A percentile compares a stretch with the other conserved stretches of the same genome.
phyloP scores from a whole-genome alignment of 2,888 invertebrate species.

The Isotomurus palustris region DNA sequence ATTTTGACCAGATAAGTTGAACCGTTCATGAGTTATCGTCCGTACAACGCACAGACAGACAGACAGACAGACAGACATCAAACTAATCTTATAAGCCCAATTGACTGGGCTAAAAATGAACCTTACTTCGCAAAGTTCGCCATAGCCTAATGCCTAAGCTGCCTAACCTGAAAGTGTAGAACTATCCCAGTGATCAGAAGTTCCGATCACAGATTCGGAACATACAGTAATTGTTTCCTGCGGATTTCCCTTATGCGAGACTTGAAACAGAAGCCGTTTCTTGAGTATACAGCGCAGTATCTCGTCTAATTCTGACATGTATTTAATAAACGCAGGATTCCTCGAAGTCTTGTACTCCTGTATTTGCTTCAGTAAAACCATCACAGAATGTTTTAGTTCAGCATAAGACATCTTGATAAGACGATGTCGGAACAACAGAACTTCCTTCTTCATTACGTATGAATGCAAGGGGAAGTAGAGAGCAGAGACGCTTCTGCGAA shows the following conservation, averaged over 20 bases:
- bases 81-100: too few relatives aligned
- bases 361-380: slow-evolving; percentile 2
- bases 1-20: too few relatives aligned
- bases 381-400: background rate
- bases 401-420: background rate
- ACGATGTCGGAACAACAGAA: background rate
- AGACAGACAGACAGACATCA: too few relatives aligned
- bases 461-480: background rate
- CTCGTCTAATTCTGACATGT: background rate
- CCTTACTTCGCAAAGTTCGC: too few relatives aligned
- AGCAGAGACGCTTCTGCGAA: background rate
- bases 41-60: too few relatives aligned
- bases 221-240: too few relatives aligned
- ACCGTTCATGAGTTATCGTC: too few relatives aligned
- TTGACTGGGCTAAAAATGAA: too few relatives aligned
- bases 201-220: background rate
- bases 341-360: background rate
- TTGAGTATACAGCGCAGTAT: background rate
- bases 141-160: too few relatives aligned
- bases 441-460: slow-evolving; percentile 4
- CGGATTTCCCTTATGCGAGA: too few relatives aligned
- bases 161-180: too few relatives aligned
- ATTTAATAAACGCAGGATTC: background rate
- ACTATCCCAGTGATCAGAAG: too few relatives aligned
- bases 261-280: background rate